phyloP scores from a whole-genome alignment of 2,113 vertebrate genomes.

The Trichechus manatus region DNA sequence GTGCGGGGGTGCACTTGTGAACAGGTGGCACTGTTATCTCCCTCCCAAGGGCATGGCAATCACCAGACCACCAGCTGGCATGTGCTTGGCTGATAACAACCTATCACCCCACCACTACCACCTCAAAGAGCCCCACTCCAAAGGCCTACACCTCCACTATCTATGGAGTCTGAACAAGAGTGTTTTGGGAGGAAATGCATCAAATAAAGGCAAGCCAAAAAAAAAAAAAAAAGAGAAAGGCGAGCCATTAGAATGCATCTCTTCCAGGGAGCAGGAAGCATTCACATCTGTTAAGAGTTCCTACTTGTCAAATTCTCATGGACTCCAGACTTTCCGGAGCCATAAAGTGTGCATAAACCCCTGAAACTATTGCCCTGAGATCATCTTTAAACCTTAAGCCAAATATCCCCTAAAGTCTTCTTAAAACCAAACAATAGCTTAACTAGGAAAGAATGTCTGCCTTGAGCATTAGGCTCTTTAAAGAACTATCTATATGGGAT shows the following conservation, averaged over 20 bases:
- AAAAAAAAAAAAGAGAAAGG: too few relatives aligned
- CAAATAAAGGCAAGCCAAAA: not conserved
- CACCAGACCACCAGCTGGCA: not conserved
- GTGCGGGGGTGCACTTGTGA: rapidly evolving
- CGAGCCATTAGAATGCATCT: not conserved
- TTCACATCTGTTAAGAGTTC: rapidly evolving
- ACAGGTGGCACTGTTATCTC: rapidly evolving
- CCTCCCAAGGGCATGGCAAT: rapidly evolving
- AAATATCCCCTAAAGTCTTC: too few relatives aligned
- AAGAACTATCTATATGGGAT: not conserved
- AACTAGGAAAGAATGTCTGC: not conserved
- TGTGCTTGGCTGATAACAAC: not conserved
- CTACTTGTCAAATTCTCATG: not conserved
- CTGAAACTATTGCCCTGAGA: not conserved
- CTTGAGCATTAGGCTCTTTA: not conserved
- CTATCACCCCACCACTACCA: not conserved
- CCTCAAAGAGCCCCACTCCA: not conserved
- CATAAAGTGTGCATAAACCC: not conserved
- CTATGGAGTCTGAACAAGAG: not conserved
- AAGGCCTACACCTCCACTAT: not conserved
- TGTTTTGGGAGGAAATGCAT: not conserved
- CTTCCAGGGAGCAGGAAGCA: not conserved
- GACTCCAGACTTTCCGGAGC: not conserved
- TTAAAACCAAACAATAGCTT: too few relatives aligned
- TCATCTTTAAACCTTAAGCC: not conserved